Percentiles rank a stretch among this genome's conserved stretches.
phyloP scores from a whole-genome alignment of 2,888 invertebrate genomes.

The Axea sp. region DNA sequence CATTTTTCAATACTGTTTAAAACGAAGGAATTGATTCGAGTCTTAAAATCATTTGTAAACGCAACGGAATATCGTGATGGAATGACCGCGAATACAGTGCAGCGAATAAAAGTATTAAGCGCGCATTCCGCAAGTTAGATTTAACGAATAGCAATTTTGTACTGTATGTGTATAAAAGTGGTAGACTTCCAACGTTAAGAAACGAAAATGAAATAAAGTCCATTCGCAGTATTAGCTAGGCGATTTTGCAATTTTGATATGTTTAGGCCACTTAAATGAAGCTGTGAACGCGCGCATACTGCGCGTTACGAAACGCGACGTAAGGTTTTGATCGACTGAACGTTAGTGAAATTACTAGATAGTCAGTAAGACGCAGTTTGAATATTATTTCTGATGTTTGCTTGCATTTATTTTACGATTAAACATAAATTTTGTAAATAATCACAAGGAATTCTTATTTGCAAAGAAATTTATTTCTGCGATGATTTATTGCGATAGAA shows the following conservation, averaged over 20 bases:
- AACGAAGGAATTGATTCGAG: too few species aligned
- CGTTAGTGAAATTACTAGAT: too few species aligned
- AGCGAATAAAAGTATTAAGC: constrained; percentile 58
- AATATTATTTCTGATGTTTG: too few species aligned
- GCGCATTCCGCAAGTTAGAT: constrained; percentile 59
- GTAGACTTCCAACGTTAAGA: constrained; percentile 39
- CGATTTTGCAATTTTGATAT: constrained; percentile 58
- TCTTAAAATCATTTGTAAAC: too few species aligned
- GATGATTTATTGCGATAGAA: too few species aligned
- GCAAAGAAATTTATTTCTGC: too few species aligned
- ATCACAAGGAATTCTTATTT: too few species aligned
- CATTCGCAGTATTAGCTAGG: constrained; percentile 58
- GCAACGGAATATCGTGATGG: constrained; percentile 54
- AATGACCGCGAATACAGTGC: constrained; percentile 42
- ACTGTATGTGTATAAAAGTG: constrained; percentile 10
- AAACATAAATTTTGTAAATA: too few species aligned
- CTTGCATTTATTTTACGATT: too few species aligned
- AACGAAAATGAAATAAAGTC: constrained; percentile 35
- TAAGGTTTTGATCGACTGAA: too few species aligned
- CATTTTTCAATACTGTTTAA: too few species aligned
- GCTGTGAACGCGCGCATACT: constrained; percentile 48
- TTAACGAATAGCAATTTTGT: constrained; percentile 51
- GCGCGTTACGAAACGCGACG: constrained; percentile 24
- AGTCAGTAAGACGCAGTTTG: too few species aligned
- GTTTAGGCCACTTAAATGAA: constrained; percentile 48